These are phyloP conservation scores for Holcopasites calliopsidis DNA, from an alignment of 1,140 invertebrate species.

Conservation along the genomic window DNA sequence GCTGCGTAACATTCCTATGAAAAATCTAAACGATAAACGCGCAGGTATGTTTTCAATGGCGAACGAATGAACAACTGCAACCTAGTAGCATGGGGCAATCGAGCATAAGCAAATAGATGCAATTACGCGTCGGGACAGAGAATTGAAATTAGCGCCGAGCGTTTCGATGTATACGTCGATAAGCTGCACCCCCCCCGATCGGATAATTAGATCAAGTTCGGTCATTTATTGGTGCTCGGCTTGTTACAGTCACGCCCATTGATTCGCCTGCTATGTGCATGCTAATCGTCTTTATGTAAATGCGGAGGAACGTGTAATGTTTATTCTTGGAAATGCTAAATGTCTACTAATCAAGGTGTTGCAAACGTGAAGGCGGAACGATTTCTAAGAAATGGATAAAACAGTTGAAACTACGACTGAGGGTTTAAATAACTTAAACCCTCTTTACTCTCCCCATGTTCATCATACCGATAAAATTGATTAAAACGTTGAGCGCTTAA, in stretches of 20 bases:
- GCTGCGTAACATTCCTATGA: too few species aligned
- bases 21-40: too few species aligned
- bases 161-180: slow-evolving; percentile 60
- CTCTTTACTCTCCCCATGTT: too few species aligned
- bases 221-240: slow-evolving; percentile 61
- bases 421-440: too few species aligned
- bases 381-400: too few species aligned
- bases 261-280: slow-evolving; percentile 49
- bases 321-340: slow-evolving; percentile 39
- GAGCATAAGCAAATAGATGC: slow-evolving; percentile 60
- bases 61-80: slow-evolving; percentile 17
- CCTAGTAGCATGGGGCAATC: slow-evolving; percentile 28
- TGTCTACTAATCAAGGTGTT: too few species aligned
- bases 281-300: slow-evolving; percentile 71
- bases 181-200: slow-evolving; percentile 29
- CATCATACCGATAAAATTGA: too few species aligned
- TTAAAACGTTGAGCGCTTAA: too few species aligned
- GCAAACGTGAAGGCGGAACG: too few species aligned
- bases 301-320: slow-evolving; percentile 64
- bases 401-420: too few species aligned
- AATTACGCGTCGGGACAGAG: slow-evolving; percentile 46
- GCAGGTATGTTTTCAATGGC: neutral
- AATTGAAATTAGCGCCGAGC: slow-evolving; percentile 61
- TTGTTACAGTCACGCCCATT: slow-evolving; percentile 58
- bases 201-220: slow-evolving; percentile 71